Percentiles rank a stretch among this genome's conserved stretches.
Evolutionary conservation across 2,797 vertebrate genomes (phyloP).

Genomic region (Notolabrus celidotus): DNA sequence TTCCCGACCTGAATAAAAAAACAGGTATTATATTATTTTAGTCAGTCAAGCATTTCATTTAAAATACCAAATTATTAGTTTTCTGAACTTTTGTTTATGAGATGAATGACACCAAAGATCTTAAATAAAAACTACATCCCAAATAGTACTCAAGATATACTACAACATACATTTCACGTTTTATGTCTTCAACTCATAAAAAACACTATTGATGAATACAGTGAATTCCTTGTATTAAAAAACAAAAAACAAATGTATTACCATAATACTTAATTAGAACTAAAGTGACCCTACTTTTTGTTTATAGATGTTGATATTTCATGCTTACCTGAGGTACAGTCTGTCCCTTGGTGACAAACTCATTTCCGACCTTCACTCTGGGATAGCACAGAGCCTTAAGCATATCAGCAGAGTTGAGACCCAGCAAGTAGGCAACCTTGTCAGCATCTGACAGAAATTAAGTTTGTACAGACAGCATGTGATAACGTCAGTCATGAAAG

Average conservation of each 20-base stretch:
- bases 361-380: constrained; percentile 91
- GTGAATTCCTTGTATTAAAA: too few relatives aligned
- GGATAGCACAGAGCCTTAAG: constrained; percentile 92
- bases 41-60: not conserved
- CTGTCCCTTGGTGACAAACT: constrained; percentile 91
- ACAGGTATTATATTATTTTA: not conserved
- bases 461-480: not conserved
- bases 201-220: too few relatives aligned
- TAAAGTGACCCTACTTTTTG: too few relatives aligned
- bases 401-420: constrained; percentile 92
- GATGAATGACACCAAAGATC: too few relatives aligned
- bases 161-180: too few relatives aligned
- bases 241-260: too few relatives aligned
- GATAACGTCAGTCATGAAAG: not conserved
- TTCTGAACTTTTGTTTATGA: too few relatives aligned
- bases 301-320: not conserved
- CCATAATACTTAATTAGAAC: too few relatives aligned
- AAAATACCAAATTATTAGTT: not conserved
- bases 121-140: too few relatives aligned
- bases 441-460: constrained; percentile 86
- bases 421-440: constrained; percentile 90
- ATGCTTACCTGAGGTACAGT: constrained; percentile 89
- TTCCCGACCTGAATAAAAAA: constrained; percentile 86
- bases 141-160: too few relatives aligned
- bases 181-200: too few relatives aligned